Evolutionary conservation across 1,140 invertebrate genomes (phyloP).

Genomic region (Eubasilissa regina): DNA sequence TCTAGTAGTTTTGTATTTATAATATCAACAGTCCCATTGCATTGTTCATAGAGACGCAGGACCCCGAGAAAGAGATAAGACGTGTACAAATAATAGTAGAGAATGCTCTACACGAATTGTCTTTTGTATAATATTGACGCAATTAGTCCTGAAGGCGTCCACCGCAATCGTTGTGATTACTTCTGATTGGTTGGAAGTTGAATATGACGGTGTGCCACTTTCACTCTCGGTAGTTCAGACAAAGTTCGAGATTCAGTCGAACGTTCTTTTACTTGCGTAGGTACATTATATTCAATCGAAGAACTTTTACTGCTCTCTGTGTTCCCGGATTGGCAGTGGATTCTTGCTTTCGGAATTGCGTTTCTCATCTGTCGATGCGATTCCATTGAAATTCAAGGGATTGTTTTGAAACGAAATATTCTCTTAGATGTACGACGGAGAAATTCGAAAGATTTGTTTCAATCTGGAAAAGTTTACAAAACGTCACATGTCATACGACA

Average conservation of each 20-base stretch:
- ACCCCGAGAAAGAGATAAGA: no score
- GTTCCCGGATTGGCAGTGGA: constrained; percentile 4
- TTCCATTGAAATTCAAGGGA: background rate
- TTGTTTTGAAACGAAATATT: background rate
- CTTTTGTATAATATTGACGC: background rate
- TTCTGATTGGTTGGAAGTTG: background rate
- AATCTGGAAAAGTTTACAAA: no score
- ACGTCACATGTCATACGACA: no score
- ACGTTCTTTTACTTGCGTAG: background rate
- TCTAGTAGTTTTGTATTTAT: no score
- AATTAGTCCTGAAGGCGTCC: background rate
- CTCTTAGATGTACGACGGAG: background rate
- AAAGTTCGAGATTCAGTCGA: background rate
- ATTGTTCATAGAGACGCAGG: no score
- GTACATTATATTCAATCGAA: constrained; percentile 9
- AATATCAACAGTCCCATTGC: no score
- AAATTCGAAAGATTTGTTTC: no score
- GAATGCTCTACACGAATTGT: background rate
- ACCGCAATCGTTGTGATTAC: background rate
- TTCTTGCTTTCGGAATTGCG: constrained; percentile 18
- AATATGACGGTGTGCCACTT: constrained; percentile 14
- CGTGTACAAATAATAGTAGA: background rate
- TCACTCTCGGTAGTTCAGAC: background rate
- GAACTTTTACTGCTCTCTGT: constrained; percentile 6
- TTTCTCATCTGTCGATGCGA: constrained; percentile 15